Percentiles rank a stretch among this genome's conserved stretches.
Evolutionary conservation across 2,888 invertebrate genomes (phyloP).

Genomic region (Drosophila cyrtoloma): DNA sequence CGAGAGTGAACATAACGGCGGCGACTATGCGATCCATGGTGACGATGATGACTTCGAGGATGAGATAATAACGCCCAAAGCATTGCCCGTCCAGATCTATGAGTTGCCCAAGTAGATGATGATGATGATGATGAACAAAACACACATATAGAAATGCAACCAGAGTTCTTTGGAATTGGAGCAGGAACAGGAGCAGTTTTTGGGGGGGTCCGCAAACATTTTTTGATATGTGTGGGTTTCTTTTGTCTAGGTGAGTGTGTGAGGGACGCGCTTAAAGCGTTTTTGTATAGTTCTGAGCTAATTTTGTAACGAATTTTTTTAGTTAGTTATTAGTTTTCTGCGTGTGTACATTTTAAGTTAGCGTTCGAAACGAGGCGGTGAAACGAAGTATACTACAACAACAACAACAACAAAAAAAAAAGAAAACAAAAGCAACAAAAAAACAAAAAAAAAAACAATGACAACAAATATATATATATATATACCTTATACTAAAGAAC

Average conservation of each 20-base stretch:
- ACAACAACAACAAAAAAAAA: conserved; percentile 14
- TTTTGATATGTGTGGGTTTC: conserved; percentile 43
- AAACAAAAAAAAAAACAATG: conserved; percentile 25
- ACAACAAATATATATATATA: conserved; percentile 45
- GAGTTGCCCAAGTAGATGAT: conserved; percentile 83
- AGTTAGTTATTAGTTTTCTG: conserved; percentile 69
- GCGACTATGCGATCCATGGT: conserved; percentile 82
- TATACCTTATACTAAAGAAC: conserved; percentile 64
- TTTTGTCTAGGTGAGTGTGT: conserved; percentile 1
- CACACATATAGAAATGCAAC: not conserved
- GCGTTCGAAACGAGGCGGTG: conserved; percentile 71
- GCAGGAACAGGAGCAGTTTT: not conserved
- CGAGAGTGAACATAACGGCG: conserved; percentile 82
- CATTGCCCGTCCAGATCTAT: conserved; percentile 84
- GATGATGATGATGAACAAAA: not conserved
- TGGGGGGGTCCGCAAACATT: conserved; percentile 41
- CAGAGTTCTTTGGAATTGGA: not conserved
- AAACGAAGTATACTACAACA: conserved; percentile 74
- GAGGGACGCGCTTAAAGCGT: conserved; percentile 67
- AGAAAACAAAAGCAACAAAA: conserved; percentile 2
- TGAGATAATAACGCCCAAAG: conserved; percentile 85
- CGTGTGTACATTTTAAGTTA: conserved; percentile 72
- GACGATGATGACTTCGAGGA: conserved; percentile 85
- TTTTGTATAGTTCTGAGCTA: conserved; percentile 78
- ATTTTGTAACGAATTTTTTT: conserved; percentile 70